Percentiles rank a stretch among this genome's conserved stretches.
Conservation (phyloP, 2,113 vertebrate genomes). For the Catharus fuscescens region DNA sequence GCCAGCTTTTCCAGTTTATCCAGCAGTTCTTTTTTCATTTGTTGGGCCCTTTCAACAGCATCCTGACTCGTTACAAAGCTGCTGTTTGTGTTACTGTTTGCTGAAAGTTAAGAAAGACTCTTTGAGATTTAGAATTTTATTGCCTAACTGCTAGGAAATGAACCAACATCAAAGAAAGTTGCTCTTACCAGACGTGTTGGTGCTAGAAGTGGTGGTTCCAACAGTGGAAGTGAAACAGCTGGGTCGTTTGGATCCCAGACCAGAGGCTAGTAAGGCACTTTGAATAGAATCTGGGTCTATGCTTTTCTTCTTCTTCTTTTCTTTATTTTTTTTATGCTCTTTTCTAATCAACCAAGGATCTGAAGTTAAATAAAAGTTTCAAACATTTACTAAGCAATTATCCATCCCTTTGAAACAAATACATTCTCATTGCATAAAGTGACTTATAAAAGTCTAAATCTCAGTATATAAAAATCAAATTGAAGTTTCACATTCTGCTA, state of each 20-base stretch:
- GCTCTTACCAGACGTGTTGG: slow-evolving; percentile 71
- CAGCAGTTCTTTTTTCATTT: slow-evolving; percentile 93
- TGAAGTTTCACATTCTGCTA: not conserved
- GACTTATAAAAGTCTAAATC: not conserved
- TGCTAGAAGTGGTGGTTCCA: slow-evolving; percentile 75
- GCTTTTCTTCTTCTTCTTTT: slow-evolving; percentile 91
- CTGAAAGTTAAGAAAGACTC: slow-evolving; percentile 62
- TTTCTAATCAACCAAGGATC: slow-evolving; percentile 98
- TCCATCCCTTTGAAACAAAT: not conserved
- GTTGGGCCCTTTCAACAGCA: slow-evolving; percentile 93
- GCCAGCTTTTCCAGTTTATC: slow-evolving; percentile 91
- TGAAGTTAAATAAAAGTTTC: slow-evolving; percentile 43
- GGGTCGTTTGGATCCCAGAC: slow-evolving; percentile 91
- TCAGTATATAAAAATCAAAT: not conserved
- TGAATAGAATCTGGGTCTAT: slow-evolving; percentile 99
- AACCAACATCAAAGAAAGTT: not conserved
- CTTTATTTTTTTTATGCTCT: slow-evolving; percentile 93
- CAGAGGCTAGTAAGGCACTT: slow-evolving; percentile 99
- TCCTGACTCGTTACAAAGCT: slow-evolving; percentile 94
- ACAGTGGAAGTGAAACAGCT: slow-evolving; percentile 85
- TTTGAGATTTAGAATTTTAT: not conserved
- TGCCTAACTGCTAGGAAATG: not conserved
- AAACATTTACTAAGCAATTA: not conserved
- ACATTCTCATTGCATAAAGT: not conserved
- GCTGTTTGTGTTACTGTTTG: slow-evolving; percentile 82